A percentile compares a stretch with the other conserved stretches of the same genome.
phyloP scores from a whole-genome alignment of 2,888 invertebrate genomes.

The Apantesis nais region DNA sequence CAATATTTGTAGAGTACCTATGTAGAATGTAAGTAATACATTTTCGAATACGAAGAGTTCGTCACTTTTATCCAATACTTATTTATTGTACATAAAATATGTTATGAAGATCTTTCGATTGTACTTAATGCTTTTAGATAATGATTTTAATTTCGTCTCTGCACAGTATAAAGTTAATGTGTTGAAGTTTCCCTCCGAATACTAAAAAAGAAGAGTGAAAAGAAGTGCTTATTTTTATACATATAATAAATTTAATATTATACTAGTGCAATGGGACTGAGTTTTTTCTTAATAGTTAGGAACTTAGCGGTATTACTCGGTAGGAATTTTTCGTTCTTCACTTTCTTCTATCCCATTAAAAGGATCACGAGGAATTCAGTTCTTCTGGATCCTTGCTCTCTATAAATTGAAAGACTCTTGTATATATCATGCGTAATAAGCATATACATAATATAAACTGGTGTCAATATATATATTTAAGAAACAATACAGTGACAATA shows the following conservation, averaged over 20 bases:
- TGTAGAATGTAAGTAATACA: background rate
- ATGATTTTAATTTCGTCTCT: constrained; percentile 13
- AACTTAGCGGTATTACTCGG: constrained; percentile 9
- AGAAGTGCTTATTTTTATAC: constrained; percentile 14
- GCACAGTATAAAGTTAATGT: constrained; percentile 22
- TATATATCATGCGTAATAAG: background rate
- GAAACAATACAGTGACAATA: background rate
- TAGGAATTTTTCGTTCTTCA: background rate
- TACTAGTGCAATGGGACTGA: constrained; percentile 20
- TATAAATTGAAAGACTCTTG: background rate
- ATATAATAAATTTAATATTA: constrained; percentile 6
- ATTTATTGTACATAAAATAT: constrained; percentile 29
- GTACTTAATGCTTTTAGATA: constrained; percentile 19
- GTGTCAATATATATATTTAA: no score
- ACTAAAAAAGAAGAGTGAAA: constrained; percentile 14
- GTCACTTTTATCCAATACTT: constrained; percentile 17
- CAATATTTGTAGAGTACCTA: constrained; percentile 9
- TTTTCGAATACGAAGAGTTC: background rate
- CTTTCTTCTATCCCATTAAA: background rate
- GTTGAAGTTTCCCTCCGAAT: constrained; percentile 26
- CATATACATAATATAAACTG: no score
- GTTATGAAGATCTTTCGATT: constrained; percentile 20
- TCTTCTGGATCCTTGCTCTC: background rate
- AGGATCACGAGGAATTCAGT: no score
- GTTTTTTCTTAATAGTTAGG: constrained; percentile 13